phyloP scores from a whole-genome alignment of 1,140 invertebrate genomes.

The Ylistrum balloti region DNA sequence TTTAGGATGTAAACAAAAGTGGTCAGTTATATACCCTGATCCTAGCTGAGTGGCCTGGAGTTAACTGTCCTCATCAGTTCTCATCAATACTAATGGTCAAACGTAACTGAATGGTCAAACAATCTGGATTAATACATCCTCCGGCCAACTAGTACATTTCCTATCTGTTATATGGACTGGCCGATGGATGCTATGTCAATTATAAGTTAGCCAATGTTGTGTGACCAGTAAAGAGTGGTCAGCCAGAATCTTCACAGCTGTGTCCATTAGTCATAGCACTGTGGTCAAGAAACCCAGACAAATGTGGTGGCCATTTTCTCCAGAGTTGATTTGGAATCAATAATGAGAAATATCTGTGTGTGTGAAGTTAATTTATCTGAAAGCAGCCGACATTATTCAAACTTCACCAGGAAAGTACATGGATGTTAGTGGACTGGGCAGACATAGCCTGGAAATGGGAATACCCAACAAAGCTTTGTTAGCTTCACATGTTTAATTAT shows the following conservation, averaged over 20 bases:
- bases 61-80: not conserved
- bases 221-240: not conserved
- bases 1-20: not conserved
- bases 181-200: not conserved
- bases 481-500: not conserved
- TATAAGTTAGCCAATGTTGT: not conserved
- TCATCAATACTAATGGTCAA: slow-evolving; percentile 30
- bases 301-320: not conserved
- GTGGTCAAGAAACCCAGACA: not conserved
- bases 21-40: not conserved
- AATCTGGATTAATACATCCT: not conserved
- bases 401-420: not conserved
- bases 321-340: not conserved
- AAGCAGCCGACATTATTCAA: not conserved
- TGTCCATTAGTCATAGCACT: not conserved
- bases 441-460: not conserved
- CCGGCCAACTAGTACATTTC: not conserved
- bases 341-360: not conserved
- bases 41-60: not conserved
- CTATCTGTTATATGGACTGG: too few species aligned
- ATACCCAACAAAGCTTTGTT: not conserved
- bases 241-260: not conserved
- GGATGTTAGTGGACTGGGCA: not conserved
- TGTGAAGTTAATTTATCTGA: not conserved
- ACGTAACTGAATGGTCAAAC: not conserved